phyloP scores from a whole-genome alignment of 53 echinoderm and acorn worm species.

The Glandiceps talaboti region DNA sequence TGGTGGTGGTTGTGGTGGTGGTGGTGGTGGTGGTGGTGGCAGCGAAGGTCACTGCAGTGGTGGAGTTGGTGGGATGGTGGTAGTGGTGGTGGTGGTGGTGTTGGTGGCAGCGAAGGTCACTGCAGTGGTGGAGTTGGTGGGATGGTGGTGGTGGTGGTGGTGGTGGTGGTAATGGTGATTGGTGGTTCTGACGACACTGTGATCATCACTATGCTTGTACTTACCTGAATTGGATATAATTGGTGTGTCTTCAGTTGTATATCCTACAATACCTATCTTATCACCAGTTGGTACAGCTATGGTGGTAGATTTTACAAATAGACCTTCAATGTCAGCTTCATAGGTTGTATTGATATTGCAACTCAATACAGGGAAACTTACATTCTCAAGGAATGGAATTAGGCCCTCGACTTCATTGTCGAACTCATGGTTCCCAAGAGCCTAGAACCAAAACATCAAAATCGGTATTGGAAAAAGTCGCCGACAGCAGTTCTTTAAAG shows the following conservation, averaged over 20 bases:
- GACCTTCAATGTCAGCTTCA: conserved; percentile 48
- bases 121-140: no score
- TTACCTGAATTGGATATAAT: conserved; percentile 25
- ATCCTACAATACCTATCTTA: conserved; percentile 67
- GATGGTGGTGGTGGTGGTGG: no score
- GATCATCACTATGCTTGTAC: neutral
- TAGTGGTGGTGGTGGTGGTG: no score
- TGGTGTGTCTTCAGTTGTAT: conserved; percentile 31
- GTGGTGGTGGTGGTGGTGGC: no score
- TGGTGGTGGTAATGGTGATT: no score
- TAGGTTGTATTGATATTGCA: conserved; percentile 58
- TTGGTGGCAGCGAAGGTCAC: no score
- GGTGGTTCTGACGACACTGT: no score
- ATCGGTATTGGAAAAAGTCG: no score
- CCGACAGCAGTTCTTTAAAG: no score
- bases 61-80: no score
- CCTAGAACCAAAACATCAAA: conserved; percentile 26
- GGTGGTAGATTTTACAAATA: conserved; percentile 34
- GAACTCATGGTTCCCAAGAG: conserved; percentile 90
- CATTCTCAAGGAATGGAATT: conserved; percentile 34
- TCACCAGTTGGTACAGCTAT: conserved; percentile 31
- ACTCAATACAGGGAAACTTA: conserved; percentile 50
- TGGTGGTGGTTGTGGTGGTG: no score
- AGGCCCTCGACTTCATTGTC: conserved; percentile 66
- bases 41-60: no score